Evolutionary conservation across 2,888 invertebrate species (phyloP), one percentile per base, ranked within the genome.

Genomic region (Dasysyrphus albostriatus): DNA sequence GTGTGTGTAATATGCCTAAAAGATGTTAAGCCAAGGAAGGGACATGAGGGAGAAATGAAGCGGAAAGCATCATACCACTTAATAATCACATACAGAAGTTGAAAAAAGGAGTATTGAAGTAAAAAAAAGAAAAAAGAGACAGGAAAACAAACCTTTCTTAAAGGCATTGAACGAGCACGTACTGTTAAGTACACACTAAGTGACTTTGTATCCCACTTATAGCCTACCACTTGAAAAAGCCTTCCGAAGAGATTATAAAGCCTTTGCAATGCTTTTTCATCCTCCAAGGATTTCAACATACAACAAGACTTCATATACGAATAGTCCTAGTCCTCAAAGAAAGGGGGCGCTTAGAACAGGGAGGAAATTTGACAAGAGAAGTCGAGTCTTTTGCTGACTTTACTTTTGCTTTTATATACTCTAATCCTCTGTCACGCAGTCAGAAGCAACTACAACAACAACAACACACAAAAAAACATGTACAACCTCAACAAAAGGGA

Each of bases 201-300:
- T 87, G 87, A 87, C 87, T 87, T 83, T 87, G 83, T 87, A 87
- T 87, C 87, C 87, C 78, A 87, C 87, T 87, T 61, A 61, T 72
- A 87, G 87, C 87, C 79, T 79, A 83, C 83, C 87, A 87, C 83
- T 83, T 78, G 78, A 87, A 79, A 34, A 79, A 72, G 83, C 87
- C 87, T 77, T 75, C 87, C 78, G 75, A 87, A 87, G 87, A 83
- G 87, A 87, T 79, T 78, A 78, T 87, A 83, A 83, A 82, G 74
- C 85, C 70, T 70, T 82, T 65, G 63, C 56, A 69, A 75, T 81
- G 69, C 34, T 70, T 49, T 61, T 63, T 67, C 67, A 29, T 49
- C 19, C 56, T 73, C 51, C 42, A 19, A 58, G 32, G 32, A 16
- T 37, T 16, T 67, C 63, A 16, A 29, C 54, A 49, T 32, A 59